phyloP scores from a whole-genome alignment of 2,113 vertebrate species.

The Lophura nycthemera region DNA sequence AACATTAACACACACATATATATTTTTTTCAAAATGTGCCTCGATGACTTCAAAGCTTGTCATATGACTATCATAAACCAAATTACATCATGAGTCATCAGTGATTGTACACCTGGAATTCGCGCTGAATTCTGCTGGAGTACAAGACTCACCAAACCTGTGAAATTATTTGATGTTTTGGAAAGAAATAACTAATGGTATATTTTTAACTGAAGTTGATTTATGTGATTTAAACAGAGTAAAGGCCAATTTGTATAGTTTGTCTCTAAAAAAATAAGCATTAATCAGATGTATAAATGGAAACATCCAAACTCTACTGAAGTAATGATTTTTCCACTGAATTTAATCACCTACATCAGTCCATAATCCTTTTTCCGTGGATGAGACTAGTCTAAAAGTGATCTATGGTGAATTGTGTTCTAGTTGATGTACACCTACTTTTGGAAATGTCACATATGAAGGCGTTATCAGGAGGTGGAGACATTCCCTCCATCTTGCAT shows the following conservation, averaged over 20 bases:
- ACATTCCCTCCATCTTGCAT: not conserved
- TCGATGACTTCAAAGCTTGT: not conserved
- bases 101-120: not conserved
- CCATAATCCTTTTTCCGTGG: accelerated
- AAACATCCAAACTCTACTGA: not conserved
- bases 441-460: not conserved
- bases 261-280: not conserved
- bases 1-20: not conserved
- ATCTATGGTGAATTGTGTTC: not conserved
- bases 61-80: not conserved
- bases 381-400: not conserved
- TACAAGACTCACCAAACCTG: accelerated
- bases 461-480: not conserved
- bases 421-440: not conserved
- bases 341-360: too few species aligned
- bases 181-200: not conserved
- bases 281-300: not conserved
- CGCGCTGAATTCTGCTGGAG: not conserved
- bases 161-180: not conserved
- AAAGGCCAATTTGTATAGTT: not conserved
- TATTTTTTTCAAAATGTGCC: not conserved
- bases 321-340: not conserved
- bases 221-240: not conserved
- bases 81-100: not conserved
- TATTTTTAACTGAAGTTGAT: not conserved